Base-by-base conservation (phyloP, 2,888 invertebrate species). In the Oscheius myriophilus region DNA sequence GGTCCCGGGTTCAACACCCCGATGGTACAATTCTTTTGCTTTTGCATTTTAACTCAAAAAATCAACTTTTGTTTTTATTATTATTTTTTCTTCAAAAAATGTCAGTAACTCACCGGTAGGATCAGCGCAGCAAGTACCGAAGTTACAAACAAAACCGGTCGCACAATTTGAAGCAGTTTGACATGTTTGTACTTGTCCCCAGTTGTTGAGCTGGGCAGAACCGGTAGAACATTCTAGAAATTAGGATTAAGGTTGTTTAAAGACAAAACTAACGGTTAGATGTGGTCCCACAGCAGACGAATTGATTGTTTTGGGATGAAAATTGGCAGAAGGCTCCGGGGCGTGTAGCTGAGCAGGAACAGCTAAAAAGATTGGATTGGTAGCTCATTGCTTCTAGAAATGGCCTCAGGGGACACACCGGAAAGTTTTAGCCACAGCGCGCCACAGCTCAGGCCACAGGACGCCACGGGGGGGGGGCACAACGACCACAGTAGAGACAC, bases 301-400 rank as follows among this genome's bases (percentile, higher is more conserved):
- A 64, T 52, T 54, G 52, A 41, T 21, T 39, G 41, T 66, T 55
- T 16, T 55, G 57, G 21, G 45, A 33, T n/a, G 66, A 57, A 39
- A 46, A 66, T 16, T 66, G 66, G n/a, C 66, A 66, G 33, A 66
- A 66, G 39, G 26, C 57, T 2, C 66, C 66, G 39, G 58, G 39
- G 11, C 49, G 0, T n/a, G 57, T 55, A 9, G 57, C 49, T 1
- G 23, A 21, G 45, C 66, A 66, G 41, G 57, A 49, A 26, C 66
- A 66, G 12, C 66, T 66, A 21, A 33, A 57, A 63, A 51, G n/a
- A n/a, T n/a, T n/a, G n/a, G n/a, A n/a, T n/a, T n/a, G n/a, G n/a
- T n/a, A n/a, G n/a, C n/a, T n/a, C n/a, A n/a, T n/a, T n/a, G n/a
- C n/a, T n/a, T n/a, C n/a, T n/a, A n/a, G n/a, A n/a, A n/a, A n/a